Percentiles rank a stretch among this genome's conserved stretches.
phyloP scores from a whole-genome alignment of 2,113 vertebrate species.

The Dicerorhinus sumatrensis region DNA sequence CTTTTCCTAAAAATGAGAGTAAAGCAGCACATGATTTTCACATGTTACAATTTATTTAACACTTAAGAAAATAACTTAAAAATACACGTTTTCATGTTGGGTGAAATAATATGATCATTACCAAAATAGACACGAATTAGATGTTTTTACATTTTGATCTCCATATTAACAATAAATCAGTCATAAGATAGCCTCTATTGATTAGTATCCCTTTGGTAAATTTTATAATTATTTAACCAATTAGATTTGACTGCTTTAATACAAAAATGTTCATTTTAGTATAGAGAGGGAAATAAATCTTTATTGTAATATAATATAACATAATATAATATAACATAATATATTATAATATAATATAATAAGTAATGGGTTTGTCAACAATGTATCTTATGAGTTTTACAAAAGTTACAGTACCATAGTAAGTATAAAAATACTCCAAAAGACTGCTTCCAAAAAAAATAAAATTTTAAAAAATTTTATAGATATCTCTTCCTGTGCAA shows the following conservation, averaged over 20 bases:
- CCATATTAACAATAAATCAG: background rate
- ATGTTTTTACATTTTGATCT: background rate
- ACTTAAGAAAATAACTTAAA: conserved; percentile 1
- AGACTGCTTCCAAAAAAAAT: background rate
- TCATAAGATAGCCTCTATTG: background rate
- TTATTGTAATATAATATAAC: background rate
- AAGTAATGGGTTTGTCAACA: background rate
- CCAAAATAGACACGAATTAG: background rate
- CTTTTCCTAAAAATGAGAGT: background rate
- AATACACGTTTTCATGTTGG: background rate
- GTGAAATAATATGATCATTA: background rate
- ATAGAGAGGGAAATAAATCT: background rate
- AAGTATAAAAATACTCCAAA: background rate
- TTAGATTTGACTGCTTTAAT: background rate
- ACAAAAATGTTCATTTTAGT: background rate
- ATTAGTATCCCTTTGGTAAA: background rate
- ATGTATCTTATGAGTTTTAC: background rate
- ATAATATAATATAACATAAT: background rate
- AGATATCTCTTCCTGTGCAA: background rate
- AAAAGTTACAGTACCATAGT: background rate
- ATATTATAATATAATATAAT: background rate
- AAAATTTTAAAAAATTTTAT: background rate
- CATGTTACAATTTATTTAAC: background rate
- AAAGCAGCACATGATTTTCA: background rate
- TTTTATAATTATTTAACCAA: background rate